These are phyloP conservation scores for Bovichtus variegatus DNA, from an alignment of 2,797 vertebrate genomes.

Conservation along the genomic window DNA sequence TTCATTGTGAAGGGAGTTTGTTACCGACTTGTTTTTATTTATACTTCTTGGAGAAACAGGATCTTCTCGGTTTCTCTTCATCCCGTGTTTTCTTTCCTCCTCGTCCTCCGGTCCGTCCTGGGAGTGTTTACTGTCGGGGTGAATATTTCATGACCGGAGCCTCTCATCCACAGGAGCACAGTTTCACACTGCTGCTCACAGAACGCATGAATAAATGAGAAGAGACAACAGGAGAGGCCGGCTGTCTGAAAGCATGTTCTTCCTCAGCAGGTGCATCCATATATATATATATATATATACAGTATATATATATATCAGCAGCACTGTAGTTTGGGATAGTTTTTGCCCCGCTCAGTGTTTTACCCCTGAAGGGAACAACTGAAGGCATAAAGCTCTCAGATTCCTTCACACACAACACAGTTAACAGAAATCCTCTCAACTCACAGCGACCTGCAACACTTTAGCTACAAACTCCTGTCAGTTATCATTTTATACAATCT, in stretches of 20 bases:
- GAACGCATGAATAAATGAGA: constrained; percentile 70
- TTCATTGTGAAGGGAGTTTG: constrained; percentile 33
- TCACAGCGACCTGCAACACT: not conserved
- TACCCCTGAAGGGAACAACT: not conserved
- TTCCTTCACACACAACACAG: too few species aligned
- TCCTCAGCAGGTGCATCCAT: constrained; percentile 50
- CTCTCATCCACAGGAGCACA: too few species aligned
- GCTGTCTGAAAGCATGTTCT: constrained; percentile 44
- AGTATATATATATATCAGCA: too few species aligned
- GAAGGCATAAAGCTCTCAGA: not conserved
- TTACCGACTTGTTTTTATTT: constrained; percentile 35
- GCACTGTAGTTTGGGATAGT: too few species aligned
- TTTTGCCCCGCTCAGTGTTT: not conserved
- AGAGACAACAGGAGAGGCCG: constrained; percentile 35
- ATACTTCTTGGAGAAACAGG: constrained; percentile 36
- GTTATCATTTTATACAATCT: not conserved
- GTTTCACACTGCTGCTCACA: constrained; percentile 53
- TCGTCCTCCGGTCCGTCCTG: constrained; percentile 23
- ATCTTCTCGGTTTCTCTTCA: constrained; percentile 16
- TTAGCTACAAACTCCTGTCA: not conserved
- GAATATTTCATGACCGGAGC: constrained; percentile 75
- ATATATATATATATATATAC: too few species aligned
- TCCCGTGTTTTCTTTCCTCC: constrained; percentile 16
- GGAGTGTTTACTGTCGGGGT: constrained; percentile 71
- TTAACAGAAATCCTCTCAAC: not conserved